Evolutionary conservation across 2,797 vertebrate genomes (phyloP).

Genomic region (Aeoliscus strigatus): DNA sequence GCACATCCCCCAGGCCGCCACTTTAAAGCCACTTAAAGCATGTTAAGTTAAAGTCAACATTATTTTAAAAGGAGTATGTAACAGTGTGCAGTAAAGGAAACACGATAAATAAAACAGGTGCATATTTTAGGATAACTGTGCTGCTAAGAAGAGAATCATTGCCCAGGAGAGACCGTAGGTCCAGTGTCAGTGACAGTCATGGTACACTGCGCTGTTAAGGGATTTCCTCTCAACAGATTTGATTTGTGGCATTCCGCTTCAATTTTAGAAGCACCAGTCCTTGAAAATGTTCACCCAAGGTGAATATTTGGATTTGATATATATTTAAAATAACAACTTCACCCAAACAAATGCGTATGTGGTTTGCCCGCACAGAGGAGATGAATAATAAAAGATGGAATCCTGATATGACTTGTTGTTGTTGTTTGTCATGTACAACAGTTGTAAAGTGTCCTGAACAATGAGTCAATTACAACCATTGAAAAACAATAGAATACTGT

Average conservation of each 20-base stretch:
- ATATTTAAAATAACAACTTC: too few species aligned
- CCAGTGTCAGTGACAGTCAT: conserved; percentile 13
- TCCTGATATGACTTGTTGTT: conserved; percentile 31
- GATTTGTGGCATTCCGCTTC: too few species aligned
- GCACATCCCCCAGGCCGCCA: conserved; percentile 57
- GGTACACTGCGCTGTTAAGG: too few species aligned
- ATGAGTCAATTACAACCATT: conserved; percentile 31
- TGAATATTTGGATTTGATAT: conserved; percentile 33
- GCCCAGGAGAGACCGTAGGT: conserved; percentile 26
- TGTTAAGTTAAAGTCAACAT: conserved; percentile 72
- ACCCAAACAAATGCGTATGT: conserved; percentile 31
- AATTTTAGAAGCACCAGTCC: too few species aligned
- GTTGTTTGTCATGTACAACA: conserved; percentile 28
- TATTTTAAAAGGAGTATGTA: conserved; percentile 64
- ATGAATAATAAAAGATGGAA: conserved; percentile 48
- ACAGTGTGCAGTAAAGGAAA: conserved; percentile 54
- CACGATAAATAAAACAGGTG: conserved; percentile 67
- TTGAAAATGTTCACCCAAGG: conserved; percentile 9
- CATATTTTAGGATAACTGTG: conserved; percentile 47
- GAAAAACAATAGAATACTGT: conserved; percentile 34
- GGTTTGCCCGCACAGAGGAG: conserved; percentile 30
- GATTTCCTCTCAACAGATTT: too few species aligned
- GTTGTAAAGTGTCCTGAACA: conserved; percentile 28
- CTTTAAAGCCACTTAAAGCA: conserved; percentile 74
- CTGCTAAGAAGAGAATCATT: conserved; percentile 41